A percentile compares a stretch with the other conserved stretches of the same genome.
Conservation (phyloP, 2,797 vertebrate genomes). For the Syndactyla subalaris region DNA sequence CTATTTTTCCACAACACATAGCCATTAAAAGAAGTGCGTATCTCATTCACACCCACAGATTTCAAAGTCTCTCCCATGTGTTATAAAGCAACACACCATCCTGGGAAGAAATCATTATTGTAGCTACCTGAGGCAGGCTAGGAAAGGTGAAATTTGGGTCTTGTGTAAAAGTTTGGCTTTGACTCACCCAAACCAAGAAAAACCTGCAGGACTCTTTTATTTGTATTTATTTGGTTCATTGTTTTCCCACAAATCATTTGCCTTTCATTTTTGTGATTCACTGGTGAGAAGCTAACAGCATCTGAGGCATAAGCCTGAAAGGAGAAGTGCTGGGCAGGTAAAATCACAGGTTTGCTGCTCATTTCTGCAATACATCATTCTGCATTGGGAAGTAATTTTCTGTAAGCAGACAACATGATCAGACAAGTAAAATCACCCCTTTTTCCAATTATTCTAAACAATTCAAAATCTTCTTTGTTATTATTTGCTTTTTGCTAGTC, state of each 20-base stretch:
- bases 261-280: neutral
- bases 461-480: neutral
- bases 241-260: neutral
- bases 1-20: neutral
- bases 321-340: rapidly evolving
- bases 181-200: neutral
- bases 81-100: neutral
- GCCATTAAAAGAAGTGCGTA: neutral
- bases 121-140: neutral
- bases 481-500: neutral
- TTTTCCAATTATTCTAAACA: neutral
- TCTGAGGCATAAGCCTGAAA: neutral
- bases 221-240: rapidly evolving
- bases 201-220: neutral
- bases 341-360: neutral
- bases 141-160: neutral
- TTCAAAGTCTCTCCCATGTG: neutral
- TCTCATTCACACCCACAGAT: neutral
- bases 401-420: neutral
- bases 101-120: neutral
- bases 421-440: neutral
- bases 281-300: neutral
- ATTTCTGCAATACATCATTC: neutral
- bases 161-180: neutral
- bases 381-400: neutral